phyloP scores from a whole-genome alignment of 2,888 invertebrate species.

The Lasioglossum pauxillum region DNA sequence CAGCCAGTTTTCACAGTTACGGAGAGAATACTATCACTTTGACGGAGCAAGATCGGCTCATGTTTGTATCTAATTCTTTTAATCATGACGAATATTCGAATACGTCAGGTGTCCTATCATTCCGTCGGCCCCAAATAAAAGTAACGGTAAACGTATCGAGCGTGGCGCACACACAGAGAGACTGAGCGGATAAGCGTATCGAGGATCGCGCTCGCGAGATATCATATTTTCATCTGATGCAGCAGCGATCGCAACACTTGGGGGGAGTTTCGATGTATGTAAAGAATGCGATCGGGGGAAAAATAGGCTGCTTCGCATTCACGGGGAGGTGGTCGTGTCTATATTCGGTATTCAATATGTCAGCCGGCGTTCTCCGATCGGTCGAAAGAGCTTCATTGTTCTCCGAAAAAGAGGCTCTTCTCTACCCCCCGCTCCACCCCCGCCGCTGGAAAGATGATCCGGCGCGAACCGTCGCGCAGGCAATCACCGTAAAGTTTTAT shows the following conservation, averaged over 20 bases:
- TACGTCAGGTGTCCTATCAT: background rate
- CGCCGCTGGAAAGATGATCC: background rate
- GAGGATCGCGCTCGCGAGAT: background rate
- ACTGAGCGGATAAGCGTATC: background rate
- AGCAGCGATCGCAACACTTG: background rate
- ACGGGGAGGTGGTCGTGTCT: background rate
- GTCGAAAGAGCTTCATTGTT: background rate
- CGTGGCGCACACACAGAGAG: background rate
- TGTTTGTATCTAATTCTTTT: background rate
- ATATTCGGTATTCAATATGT: background rate
- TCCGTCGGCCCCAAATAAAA: background rate
- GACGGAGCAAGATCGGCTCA: no score
- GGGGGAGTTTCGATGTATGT: background rate
- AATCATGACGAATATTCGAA: background rate
- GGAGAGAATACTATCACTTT: no score
- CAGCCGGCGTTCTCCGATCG: background rate
- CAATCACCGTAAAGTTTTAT: conserved; percentile 44
- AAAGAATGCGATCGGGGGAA: background rate
- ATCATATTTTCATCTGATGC: background rate
- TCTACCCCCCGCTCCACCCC: background rate
- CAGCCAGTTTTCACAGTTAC: no score
- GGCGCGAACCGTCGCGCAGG: conserved; percentile 13
- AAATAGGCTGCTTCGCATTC: background rate
- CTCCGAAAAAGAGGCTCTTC: background rate
- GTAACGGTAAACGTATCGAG: background rate